These are phyloP conservation scores for Physocephala rufipes DNA, from an alignment of 2,888 invertebrate species.

Conservation along the genomic window DNA sequence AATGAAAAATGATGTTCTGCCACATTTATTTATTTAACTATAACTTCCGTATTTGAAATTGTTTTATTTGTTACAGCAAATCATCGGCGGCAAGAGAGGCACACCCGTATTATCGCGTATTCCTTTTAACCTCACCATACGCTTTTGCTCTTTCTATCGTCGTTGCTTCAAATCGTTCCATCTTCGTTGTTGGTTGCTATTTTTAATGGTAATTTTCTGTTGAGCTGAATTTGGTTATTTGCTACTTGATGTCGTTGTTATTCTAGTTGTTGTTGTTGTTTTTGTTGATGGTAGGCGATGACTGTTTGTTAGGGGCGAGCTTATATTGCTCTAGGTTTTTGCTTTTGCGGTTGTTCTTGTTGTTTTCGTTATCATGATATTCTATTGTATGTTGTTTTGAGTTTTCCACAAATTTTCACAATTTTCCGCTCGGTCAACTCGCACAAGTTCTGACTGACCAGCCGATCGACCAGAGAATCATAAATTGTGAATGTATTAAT, in stretches of 20 bases:
- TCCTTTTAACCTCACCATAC: no score
- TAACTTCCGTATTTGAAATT: no score
- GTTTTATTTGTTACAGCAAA: no score
- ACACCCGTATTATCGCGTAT: no score
- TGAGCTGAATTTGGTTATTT: neutral
- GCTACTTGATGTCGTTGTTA: no score
- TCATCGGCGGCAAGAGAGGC: no score
- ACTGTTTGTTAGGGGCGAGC: neutral
- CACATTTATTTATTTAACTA: neutral
- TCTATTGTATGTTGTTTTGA: neutral
- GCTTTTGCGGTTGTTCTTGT: neutral
- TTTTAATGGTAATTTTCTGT: slow-evolving; percentile 22
- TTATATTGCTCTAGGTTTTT: neutral
- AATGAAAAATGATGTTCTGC: slow-evolving; percentile 1
- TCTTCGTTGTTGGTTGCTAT: slow-evolving; percentile 13
- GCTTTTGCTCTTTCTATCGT: no score
- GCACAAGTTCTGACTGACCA: neutral
- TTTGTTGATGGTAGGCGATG: no score
- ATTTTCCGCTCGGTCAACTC: slow-evolving; percentile 27
- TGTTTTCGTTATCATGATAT: slow-evolving; percentile 1
- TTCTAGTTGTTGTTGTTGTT: slow-evolving; percentile 4
- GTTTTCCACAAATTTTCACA: slow-evolving; percentile 31
- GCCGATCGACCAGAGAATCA: neutral
- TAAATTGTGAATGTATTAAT: neutral
- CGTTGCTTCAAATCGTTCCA: no score